These are phyloP conservation scores for Branchinecta lindahli DNA, from an alignment of 1,140 invertebrate species.

Conservation along the genomic window DNA sequence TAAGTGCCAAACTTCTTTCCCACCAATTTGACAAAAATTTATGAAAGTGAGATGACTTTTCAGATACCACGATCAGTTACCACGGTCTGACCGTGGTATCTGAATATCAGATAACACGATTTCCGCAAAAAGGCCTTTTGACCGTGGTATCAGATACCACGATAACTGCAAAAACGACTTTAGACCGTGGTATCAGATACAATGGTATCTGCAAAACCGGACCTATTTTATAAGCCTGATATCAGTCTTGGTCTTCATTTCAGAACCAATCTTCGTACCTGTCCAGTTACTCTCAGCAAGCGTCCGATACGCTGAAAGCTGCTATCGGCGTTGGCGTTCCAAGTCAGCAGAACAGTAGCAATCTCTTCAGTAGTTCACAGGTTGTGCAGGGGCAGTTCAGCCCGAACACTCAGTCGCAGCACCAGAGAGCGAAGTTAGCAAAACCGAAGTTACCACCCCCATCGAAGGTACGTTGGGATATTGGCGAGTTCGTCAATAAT, in stretches of 20 bases:
- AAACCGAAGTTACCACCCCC: constrained; percentile 72
- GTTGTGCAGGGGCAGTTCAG: constrained; percentile 23
- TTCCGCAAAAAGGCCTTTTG: no score
- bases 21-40: no score
- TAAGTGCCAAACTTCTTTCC: no score
- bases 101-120: no score
- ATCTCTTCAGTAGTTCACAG: constrained; percentile 6
- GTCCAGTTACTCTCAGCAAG: constrained; percentile 35
- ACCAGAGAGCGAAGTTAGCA: constrained; percentile 48
- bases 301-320: constrained; percentile 44
- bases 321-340: constrained; percentile 35
- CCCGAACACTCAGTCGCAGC: constrained; percentile 29
- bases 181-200: no score
- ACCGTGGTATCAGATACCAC: no score
- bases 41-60: no score
- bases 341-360: not conserved
- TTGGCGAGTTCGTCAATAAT: not conserved
- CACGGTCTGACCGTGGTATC: no score
- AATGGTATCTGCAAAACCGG: no score
- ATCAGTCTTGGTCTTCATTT: not conserved
- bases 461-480: constrained; percentile 47
- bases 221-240: no score
- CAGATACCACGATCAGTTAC: no score
- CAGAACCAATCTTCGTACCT: not conserved
- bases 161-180: no score